Evolutionary conservation across 2,888 invertebrate genomes (phyloP).

Genomic region (Brassicogethes aeneus): DNA sequence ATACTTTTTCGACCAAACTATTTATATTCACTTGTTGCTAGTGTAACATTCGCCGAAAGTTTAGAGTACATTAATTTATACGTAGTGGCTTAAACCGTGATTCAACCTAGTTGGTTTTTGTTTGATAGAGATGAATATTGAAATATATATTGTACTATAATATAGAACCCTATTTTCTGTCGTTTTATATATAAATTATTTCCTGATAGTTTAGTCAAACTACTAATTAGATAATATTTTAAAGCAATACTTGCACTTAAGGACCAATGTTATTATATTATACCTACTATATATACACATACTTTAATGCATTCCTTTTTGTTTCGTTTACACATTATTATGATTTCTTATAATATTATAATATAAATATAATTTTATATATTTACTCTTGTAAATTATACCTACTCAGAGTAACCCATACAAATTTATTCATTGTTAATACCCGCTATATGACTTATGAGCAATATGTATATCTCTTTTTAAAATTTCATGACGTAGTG

Average conservation of each 20-base stretch:
- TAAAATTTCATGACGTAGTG: slow-evolving; percentile 25
- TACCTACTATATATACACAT: slow-evolving; percentile 14
- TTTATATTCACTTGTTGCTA: no score
- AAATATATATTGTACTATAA: slow-evolving; percentile 27
- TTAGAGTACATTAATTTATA: slow-evolving; percentile 18
- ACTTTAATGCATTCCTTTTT: slow-evolving; percentile 4
- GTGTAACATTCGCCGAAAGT: no score
- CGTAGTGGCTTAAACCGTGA: slow-evolving; percentile 31
- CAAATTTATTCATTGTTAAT: slow-evolving; percentile 9
- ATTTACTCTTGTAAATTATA: not conserved
- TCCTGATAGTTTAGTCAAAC: slow-evolving; percentile 19
- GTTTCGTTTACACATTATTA: not conserved
- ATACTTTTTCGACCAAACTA: not conserved
- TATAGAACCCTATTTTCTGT: slow-evolving; percentile 31
- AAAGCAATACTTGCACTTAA: slow-evolving; percentile 32
- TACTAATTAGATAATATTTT: slow-evolving; percentile 23
- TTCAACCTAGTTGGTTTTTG: slow-evolving; percentile 22
- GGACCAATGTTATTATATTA: slow-evolving; percentile 27
- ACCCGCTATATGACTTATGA: slow-evolving; percentile 15
- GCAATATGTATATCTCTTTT: slow-evolving; percentile 26
- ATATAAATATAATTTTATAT: not conserved
- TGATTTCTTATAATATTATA: slow-evolving; percentile 2
- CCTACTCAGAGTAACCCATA: not conserved
- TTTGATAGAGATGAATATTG: slow-evolving; percentile 19
- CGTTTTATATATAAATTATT: slow-evolving; percentile 26